Base-by-base conservation (phyloP, 2,797 vertebrate genomes). In the Peromyscus attwateri region DNA sequence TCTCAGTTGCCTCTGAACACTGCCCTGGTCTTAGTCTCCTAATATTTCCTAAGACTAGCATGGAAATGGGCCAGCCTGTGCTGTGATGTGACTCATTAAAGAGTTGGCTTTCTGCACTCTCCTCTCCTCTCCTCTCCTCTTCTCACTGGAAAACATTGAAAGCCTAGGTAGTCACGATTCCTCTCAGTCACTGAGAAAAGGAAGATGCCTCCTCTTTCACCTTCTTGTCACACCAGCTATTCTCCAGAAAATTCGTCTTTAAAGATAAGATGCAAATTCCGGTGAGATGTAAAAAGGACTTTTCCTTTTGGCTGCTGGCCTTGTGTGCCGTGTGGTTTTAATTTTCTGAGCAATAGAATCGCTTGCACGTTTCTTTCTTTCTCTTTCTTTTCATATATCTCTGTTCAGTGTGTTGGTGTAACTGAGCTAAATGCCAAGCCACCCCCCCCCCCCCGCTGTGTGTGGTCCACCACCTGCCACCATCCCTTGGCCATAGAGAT, bases 381-480 rank as follows among this genome's bases (percentile, higher is more conserved):
- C 49, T 66, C 75, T 93, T 77, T 29, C 57, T 84, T 93, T 93
- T 80, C 49, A 76, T 64, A 40, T 2, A 2, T 95, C 93, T 90
- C 27, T 96, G 96, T 90, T 95, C 97, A 76, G 89, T 1, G 3
- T 82, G 89, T 93, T 79, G 4, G 6, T 40, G 52, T 87, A 92
- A 95, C 95, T 95, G 89, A 98, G 94, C 95, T 97, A 98, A 97
- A 97, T 97, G 94, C 92, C 96, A 96, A 79, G 79, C 1, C 0
- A 73, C 89, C 91, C 97, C 52, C 52, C 13, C 0, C 49, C 52
- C 82, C 94, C 94, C 76, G 89, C 92, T 92, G 52, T 66, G 91
- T 3, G 71, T 55, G 87, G 55, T n/a, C 34, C 37, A 31, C 82
- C 73, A 84, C 81, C 55, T 55, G 77, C 82, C 87, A 75, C 90